Evolutionary conservation across 2,888 invertebrate genomes (phyloP).

Genomic region (Chironomus tentans): DNA sequence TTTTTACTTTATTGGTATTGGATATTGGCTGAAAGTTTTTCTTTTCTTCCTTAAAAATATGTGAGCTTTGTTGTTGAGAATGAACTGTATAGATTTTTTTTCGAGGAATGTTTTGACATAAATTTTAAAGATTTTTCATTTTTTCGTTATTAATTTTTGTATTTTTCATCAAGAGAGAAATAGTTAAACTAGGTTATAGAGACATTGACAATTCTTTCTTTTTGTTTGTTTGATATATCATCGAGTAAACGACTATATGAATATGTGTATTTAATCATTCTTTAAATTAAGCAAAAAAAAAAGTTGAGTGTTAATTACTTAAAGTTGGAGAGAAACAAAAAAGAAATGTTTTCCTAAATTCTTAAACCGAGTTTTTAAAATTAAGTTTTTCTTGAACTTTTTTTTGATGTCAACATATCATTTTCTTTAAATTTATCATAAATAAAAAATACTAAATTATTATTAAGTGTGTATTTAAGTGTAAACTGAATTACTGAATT

Average conservation of each 20-base stretch:
- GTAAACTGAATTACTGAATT: not conserved
- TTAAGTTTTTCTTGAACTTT: constrained; percentile 12
- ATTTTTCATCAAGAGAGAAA: not conserved
- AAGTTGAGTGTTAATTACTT: not conserved
- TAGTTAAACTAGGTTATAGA: not conserved
- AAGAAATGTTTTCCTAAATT: not conserved
- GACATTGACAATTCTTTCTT: not conserved
- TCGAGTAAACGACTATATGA: not conserved
- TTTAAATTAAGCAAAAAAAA: not conserved
- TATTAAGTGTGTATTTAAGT: constrained; percentile 17
- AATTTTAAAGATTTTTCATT: not conserved
- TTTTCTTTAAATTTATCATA: constrained; percentile 3
- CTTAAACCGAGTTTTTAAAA: constrained; percentile 15
- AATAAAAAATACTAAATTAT: constrained; percentile 26
- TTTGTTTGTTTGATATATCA: not conserved
- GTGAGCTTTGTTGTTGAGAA: not conserved
- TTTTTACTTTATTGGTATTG: not conserved
- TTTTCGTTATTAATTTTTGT: not conserved
- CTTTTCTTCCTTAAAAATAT: not conserved
- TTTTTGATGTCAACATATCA: constrained; percentile 9
- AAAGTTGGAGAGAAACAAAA: not conserved
- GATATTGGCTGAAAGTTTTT: not conserved
- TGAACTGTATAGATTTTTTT: no score
- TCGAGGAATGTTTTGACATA: constrained; percentile 1
- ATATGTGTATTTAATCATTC: not conserved